phyloP scores from a whole-genome alignment of 1,140 invertebrate species.

The Maniola jurtina region DNA sequence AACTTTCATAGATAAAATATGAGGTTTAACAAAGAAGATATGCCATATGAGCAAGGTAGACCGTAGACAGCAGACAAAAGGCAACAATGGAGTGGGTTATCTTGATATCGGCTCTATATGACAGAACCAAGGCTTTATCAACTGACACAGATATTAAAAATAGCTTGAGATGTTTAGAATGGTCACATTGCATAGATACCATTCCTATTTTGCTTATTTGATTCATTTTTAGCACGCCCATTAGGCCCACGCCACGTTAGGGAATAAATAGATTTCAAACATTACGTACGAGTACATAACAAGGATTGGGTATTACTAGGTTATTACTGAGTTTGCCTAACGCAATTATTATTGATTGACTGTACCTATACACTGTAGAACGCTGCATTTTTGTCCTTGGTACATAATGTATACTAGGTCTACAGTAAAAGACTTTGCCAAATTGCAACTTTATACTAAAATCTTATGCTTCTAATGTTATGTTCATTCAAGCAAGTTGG shows the following conservation, averaged over 20 bases:
- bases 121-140: not conserved
- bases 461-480: too few relatives aligned
- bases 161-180: slow-evolving; percentile 1
- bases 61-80: slow-evolving; percentile 8
- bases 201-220: not conserved
- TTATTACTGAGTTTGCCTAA: too few relatives aligned
- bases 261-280: too few relatives aligned
- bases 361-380: too few relatives aligned
- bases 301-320: too few relatives aligned
- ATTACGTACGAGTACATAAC: too few relatives aligned
- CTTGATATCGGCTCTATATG: slow-evolving; percentile 15
- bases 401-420: too few relatives aligned
- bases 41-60: not conserved
- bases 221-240: not conserved
- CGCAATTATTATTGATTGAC: not conserved
- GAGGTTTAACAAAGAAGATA: not conserved
- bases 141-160: slow-evolving; percentile 17
- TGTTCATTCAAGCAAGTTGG: too few relatives aligned
- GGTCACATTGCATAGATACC: not conserved
- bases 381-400: too few relatives aligned
- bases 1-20: not conserved
- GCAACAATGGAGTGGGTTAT: slow-evolving; percentile 17
- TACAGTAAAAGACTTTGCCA: too few relatives aligned
- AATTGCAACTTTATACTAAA: too few relatives aligned
- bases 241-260: too few relatives aligned